Percentiles rank a stretch among this genome's conserved stretches.
Conservation (phyloP, 2,113 vertebrate species). For the Oreotrochilus melanogaster region DNA sequence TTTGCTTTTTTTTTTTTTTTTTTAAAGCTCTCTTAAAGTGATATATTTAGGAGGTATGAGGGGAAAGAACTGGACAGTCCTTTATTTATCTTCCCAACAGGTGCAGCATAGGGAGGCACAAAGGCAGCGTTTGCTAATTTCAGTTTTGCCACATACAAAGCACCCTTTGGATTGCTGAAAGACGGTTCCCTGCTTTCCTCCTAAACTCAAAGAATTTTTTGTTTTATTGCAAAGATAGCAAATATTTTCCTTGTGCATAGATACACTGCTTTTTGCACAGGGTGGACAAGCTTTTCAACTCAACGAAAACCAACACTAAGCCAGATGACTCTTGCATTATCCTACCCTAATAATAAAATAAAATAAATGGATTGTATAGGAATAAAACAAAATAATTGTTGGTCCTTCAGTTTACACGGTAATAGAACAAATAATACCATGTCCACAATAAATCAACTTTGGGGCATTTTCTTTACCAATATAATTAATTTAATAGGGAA, state of each 20-base stretch:
- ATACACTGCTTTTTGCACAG: not conserved
- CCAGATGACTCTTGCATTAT: not conserved
- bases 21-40: slow-evolving; percentile 64
- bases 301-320: not conserved
- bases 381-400: not conserved
- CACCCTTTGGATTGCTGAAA: not conserved
- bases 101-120: slow-evolving; percentile 69
- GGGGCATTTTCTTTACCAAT: not conserved
- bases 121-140: slow-evolving; percentile 64
- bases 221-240: not conserved
- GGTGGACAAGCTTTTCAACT: not conserved
- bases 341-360: not conserved
- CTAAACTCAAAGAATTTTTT: not conserved
- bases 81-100: slow-evolving; percentile 85
- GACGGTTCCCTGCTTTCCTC: not conserved
- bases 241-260: not conserved
- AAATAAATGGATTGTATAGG: not conserved
- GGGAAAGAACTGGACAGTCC: slow-evolving; percentile 75
- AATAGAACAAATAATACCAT: not conserved
- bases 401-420: not conserved
- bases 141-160: slow-evolving; percentile 66
- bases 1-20: not conserved
- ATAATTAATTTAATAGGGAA: not conserved
- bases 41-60: slow-evolving; percentile 80
- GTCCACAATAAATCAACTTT: not conserved